Evolutionary conservation across 2,797 vertebrate genomes (phyloP).

Genomic region (Cossypha dichroa): DNA sequence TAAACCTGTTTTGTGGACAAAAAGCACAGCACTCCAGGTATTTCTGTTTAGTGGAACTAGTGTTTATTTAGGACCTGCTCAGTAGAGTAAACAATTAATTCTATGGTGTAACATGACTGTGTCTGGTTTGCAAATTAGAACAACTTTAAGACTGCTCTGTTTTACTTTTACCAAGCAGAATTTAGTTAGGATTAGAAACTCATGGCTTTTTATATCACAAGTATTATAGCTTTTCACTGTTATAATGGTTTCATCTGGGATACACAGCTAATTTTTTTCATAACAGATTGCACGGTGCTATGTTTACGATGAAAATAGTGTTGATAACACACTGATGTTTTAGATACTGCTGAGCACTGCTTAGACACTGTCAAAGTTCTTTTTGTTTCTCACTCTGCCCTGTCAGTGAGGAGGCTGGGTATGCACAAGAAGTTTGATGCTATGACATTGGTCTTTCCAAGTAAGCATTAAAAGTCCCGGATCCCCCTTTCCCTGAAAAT

Average conservation of each 20-base stretch:
- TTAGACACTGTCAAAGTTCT: not conserved
- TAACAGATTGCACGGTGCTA: not conserved
- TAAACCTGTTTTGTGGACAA: not conserved
- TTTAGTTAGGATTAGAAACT: not conserved
- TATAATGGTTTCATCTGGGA: not conserved
- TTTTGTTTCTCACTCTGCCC: not conserved
- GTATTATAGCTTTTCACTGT: not conserved
- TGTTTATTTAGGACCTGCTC: not conserved
- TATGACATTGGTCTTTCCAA: not conserved
- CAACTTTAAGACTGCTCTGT: not conserved
- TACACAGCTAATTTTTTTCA: not conserved
- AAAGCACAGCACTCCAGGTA: not conserved
- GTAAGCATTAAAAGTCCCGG: accelerated
- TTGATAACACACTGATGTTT: not conserved
- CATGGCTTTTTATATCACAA: not conserved
- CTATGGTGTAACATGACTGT: not conserved
- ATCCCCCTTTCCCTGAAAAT: not conserved
- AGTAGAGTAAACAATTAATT: not conserved
- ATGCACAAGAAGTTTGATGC: not conserved
- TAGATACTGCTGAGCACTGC: not conserved
- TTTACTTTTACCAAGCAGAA: not conserved
- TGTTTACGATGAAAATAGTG: not conserved
- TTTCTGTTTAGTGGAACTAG: not conserved
- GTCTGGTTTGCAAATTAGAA: not conserved
- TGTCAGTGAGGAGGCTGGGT: accelerated